Conservation (phyloP, 2,888 invertebrate species). For the Abrostola tripartita region DNA sequence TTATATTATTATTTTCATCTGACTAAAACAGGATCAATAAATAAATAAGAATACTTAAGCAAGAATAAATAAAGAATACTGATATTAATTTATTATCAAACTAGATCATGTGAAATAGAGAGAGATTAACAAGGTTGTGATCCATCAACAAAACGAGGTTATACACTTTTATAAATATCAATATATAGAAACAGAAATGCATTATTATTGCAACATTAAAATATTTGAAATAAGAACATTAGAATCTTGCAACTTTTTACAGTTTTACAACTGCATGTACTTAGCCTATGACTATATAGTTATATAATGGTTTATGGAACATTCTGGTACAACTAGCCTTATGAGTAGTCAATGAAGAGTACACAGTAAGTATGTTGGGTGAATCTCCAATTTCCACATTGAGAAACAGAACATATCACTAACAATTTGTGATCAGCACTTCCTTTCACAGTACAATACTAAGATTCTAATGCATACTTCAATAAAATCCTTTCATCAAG, state of each 20-base stretch:
- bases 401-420: not conserved
- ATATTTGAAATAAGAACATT: constrained; percentile 32
- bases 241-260: constrained; percentile 36
- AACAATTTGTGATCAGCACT: constrained; percentile 26
- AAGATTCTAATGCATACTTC: constrained; percentile 49
- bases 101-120: constrained; percentile 44
- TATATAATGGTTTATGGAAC: not conserved
- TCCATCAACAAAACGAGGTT: constrained; percentile 44
- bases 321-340: not conserved
- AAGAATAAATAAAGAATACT: constrained; percentile 53
- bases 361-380: not conserved
- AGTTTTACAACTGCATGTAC: constrained; percentile 1
- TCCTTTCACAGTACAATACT: constrained; percentile 27
- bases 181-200: constrained; percentile 38
- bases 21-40: not conserved
- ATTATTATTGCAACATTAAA: constrained; percentile 20
- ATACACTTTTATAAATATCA: constrained; percentile 25
- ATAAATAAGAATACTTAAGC: not conserved
- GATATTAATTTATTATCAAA: constrained; percentile 63
- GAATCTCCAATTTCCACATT: constrained; percentile 2
- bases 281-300: constrained; percentile 6
- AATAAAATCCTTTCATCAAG: constrained; percentile 31
- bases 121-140: constrained; percentile 49
- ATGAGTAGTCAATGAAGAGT: not conserved
- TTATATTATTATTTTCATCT: not conserved